Percentiles rank a stretch among this genome's conserved stretches.
phyloP scores from a whole-genome alignment of 2,113 vertebrate species.

The Pomatorhinus ruficollis region DNA sequence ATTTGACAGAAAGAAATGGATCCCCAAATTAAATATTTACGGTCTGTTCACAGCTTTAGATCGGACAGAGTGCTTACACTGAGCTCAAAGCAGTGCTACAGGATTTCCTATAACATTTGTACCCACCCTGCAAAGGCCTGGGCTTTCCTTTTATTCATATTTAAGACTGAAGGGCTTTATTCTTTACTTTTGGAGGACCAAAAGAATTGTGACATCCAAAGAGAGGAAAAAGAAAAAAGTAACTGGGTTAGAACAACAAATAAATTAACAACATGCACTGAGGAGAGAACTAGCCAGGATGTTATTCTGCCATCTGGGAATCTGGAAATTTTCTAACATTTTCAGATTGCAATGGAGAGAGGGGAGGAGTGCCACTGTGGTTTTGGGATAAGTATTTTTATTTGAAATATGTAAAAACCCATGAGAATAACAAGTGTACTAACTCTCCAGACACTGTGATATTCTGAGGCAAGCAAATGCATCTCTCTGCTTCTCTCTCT shows the following conservation, averaged over 20 bases:
- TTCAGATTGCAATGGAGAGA: background rate
- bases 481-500: background rate
- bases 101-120: background rate
- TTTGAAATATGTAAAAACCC: background rate
- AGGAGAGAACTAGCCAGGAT: background rate
- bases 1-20: background rate
- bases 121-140: background rate
- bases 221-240: background rate
- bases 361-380: background rate
- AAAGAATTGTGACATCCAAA: background rate
- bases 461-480: background rate
- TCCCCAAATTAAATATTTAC: background rate
- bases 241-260: background rate
- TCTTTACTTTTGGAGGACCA: background rate
- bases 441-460: background rate
- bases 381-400: background rate
- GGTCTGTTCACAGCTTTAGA: background rate
- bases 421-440: background rate
- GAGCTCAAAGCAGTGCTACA: background rate
- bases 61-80: rapidly evolving
- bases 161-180: background rate
- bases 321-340: background rate
- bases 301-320: background rate
- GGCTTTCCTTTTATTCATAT: background rate
- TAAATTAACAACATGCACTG: background rate